Evolutionary conservation across 2,113 vertebrate genomes (phyloP).

Genomic region (Hippocampus mohnikei): DNA sequence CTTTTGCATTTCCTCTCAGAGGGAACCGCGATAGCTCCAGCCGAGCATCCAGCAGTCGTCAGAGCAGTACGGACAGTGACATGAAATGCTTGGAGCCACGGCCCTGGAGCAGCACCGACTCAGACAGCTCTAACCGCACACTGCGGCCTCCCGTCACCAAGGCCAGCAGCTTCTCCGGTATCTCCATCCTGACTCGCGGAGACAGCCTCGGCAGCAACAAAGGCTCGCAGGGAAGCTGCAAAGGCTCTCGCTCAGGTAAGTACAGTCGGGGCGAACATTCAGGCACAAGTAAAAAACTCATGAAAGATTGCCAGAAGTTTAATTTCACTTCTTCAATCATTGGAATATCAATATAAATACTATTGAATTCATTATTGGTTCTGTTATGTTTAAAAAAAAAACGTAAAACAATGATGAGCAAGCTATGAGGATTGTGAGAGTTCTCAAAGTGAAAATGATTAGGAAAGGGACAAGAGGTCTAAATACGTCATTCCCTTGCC

Average conservation of each 20-base stretch:
- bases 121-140: slow-evolving; percentile 87
- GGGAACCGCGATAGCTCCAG: slow-evolving; percentile 86
- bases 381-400: no score
- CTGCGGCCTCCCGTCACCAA: slow-evolving; percentile 94
- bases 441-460: no score
- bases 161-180: slow-evolving; percentile 98
- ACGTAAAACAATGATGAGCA: no score
- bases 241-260: slow-evolving; percentile 83
- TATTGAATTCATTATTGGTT: not conserved
- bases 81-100: slow-evolving; percentile 93
- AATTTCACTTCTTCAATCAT: not conserved
- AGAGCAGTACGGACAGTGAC: slow-evolving; percentile 98
- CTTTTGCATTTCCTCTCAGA: slow-evolving; percentile 66
- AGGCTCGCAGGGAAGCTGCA: slow-evolving; percentile 79
- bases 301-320: not conserved
- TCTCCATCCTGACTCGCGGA: slow-evolving; percentile 94
- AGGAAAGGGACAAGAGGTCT: no score
- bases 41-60: slow-evolving; percentile 88
- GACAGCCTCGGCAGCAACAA: slow-evolving; percentile 95
- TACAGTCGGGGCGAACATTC: not conserved
- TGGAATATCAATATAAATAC: not conserved
- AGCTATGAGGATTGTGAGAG: no score
- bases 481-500: no score
- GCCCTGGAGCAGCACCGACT: slow-evolving; percentile 98
- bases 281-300: not conserved